Base-by-base conservation (phyloP, 2,113 vertebrate species). In the Myotis brandtii region DNA sequence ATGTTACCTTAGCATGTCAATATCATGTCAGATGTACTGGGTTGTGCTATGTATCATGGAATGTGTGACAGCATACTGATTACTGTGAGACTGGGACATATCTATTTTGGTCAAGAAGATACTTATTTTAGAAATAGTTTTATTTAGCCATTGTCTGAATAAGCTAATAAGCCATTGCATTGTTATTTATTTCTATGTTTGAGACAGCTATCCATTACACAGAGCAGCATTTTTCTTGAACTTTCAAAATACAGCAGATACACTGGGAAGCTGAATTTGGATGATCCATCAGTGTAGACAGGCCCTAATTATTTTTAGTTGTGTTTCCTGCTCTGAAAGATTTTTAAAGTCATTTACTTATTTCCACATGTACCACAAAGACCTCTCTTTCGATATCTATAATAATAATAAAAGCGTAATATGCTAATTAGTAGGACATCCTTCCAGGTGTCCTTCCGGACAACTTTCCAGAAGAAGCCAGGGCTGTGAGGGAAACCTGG, bases 41-140 rank as follows among this genome's bases (percentile, higher is more conserved):
- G 1, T 8, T 1, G 21, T 40, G 9, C 27, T 50, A 13, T 37
- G 6, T 59, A 7, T 88, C 80, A 62, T 62, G 32, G 25, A 86
- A 40, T 56, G 23, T 72, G 27, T 67, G 37, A 34, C 4, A 70
- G 54, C 37, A 40, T 54, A 5, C 54, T 59, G 43, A 73, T 64
- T 72, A 43, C 43, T 66, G 1, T 76, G 46, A 87, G 70, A 90
- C 34, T 27, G 62, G n/a, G 4, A 69, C 3, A 3, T 59, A 75
- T 34, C 81, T 85, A 46, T 40, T 93, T 89, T 67, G 13, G 30
- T 80, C 37, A 91, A 89, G 37, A 43, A 67, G n/a, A 48, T 52
- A 67, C 21, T 80, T 70, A 87, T 62, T 94, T 95, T n/a, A 89
- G 76, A 95, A 89, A 86, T 76, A 86, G 83, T 40, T 72, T 88